Evolutionary conservation across 1,140 invertebrate genomes (phyloP), one percentile per base, ranked within the genome.

Genomic region (Lineus longissimus): DNA sequence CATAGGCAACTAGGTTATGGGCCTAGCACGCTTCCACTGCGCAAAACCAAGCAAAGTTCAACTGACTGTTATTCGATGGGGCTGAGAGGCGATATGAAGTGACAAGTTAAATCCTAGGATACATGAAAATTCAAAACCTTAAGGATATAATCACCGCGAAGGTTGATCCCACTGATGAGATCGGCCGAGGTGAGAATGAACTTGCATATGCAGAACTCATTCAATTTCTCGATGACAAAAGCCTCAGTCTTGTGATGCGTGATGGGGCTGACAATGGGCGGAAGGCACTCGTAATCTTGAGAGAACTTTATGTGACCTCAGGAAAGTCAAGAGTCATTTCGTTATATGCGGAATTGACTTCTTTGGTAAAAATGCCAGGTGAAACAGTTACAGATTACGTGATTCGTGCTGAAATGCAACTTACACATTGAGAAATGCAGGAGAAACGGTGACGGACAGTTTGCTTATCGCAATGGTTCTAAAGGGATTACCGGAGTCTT

Each of bases 261-360:
- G 64, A 67, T 15, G 64, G 61, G 11, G 30, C 27, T 47, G 58
- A 69, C 36, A 31, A 67, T 59, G 61, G 64, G 7, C 58, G 62
- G 43, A 64, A 67, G 29, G 65, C 64, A 2, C 33, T 69, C 13
- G 30, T 33, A 31, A 67, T 67, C 13, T 36, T 67, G 36, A 19
- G 54, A 2, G 27, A 64, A 19, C 64, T 67, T 59, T 67, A 69
- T 45, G 7, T 55, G 29, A 27, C 27, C 13, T 61, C 19, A 36
- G 57, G 67, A 7, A 60, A 67, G 33, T 61, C 64, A 0, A 67
- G 54, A 51, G 51, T 64, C 17, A 69, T 67, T 58, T 31, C 61
- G 17, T 45, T 69, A n/a, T 69, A 69, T 58, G 63, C 64, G 1
- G 60, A 69, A 60, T 47, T 67, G 36, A 63, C 61, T 11, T 67